Conservation (phyloP, 30 jellyfish, hydroid and myxozoan species). For the Cassiopea xamachana region DNA sequence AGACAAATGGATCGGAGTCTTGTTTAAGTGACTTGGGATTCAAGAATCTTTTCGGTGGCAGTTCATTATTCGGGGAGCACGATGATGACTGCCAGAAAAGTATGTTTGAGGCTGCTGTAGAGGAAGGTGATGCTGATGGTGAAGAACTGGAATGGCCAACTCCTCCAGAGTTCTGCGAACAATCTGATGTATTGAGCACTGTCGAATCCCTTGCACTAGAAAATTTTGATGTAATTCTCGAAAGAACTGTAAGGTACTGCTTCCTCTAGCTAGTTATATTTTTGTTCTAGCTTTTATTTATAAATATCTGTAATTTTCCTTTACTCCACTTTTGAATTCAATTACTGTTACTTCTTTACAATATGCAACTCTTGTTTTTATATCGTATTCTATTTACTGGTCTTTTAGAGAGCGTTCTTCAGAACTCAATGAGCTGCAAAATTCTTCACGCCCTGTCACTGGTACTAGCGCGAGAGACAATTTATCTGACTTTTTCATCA, state of each 20-base stretch:
- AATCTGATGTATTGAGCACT: neutral
- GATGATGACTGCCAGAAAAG: constrained; percentile 12
- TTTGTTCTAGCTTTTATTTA: neutral
- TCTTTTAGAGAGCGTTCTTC: constrained; percentile 78
- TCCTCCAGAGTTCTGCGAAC: constrained; percentile 30
- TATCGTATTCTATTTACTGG: too few relatives aligned
- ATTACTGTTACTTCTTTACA: too few relatives aligned
- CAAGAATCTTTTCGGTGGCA: constrained; percentile 7
- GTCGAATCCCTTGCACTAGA: constrained; percentile 25
- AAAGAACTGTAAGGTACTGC: constrained; percentile 37
- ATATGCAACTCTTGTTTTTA: too few relatives aligned
- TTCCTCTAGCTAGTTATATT: neutral
- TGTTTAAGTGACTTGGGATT: neutral
- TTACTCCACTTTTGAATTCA: too few relatives aligned
- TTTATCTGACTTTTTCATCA: constrained; percentile 63
- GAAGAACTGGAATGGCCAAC: constrained; percentile 56
- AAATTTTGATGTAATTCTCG: constrained; percentile 16
- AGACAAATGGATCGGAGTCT: neutral
- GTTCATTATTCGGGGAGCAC: constrained; percentile 6
- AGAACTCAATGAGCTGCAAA: constrained; percentile 82
- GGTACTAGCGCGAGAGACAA: constrained; percentile 84
- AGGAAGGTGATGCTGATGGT: neutral
- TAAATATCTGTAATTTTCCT: neutral
- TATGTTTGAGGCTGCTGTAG: neutral
- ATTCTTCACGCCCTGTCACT: constrained; percentile 83